Evolutionary conservation across 2,888 invertebrate species (phyloP).

Genomic region (Ptychoptera contaminata): DNA sequence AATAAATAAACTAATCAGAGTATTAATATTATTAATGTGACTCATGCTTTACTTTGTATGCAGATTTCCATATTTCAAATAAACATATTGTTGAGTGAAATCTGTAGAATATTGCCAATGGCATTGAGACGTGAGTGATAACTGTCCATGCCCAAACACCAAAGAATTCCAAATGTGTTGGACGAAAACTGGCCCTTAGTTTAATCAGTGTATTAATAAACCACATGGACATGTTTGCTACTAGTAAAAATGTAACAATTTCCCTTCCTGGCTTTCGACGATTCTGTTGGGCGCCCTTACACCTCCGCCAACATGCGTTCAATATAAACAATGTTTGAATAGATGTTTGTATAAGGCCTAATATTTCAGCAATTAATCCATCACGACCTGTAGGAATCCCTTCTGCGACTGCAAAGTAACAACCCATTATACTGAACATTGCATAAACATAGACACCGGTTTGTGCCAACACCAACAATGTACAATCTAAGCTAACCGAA

Average conservation of each 20-base stretch:
- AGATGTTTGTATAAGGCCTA: conserved; percentile 62
- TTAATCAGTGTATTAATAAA: conserved; percentile 73
- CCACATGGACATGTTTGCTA: conserved; percentile 75
- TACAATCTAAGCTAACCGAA: conserved; percentile 48
- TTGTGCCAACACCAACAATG: conserved; percentile 70
- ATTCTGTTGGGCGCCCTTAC: conserved; percentile 52
- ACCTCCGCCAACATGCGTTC: conserved; percentile 57
- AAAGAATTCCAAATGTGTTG: conserved; percentile 66
- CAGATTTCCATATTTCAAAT: conserved; percentile 83
- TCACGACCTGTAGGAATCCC: conserved; percentile 35
- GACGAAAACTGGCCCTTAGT: conserved; percentile 66
- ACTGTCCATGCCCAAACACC: conserved; percentile 86
- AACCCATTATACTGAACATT: conserved; percentile 67
- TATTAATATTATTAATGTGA: background rate
- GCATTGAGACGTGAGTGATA: conserved; percentile 79
- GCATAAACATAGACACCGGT: conserved; percentile 78
- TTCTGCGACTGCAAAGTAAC: conserved; percentile 28
- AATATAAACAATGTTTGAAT: conserved; percentile 65
- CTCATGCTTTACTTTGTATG: conserved; percentile 54
- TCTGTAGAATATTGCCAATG: conserved; percentile 75
- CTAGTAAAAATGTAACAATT: conserved; percentile 67
- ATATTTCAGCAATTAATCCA: conserved; percentile 54
- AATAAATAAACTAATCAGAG: background rate
- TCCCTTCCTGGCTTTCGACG: conserved; percentile 69
- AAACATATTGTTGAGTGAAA: conserved; percentile 86